Conservation (phyloP, 2,888 invertebrate species). For the Leptopilina drosophilae region DNA sequence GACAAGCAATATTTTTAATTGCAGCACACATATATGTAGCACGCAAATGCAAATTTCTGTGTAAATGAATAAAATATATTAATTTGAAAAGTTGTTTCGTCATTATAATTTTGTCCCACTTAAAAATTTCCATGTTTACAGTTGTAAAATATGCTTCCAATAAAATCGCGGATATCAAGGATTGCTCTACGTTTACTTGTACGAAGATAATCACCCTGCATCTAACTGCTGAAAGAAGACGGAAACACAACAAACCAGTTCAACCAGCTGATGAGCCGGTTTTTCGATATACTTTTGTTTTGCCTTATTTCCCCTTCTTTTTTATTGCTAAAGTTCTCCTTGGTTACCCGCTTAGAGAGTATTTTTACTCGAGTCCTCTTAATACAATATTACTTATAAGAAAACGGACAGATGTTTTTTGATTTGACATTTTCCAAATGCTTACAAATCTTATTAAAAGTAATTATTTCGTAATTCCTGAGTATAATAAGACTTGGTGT, state of each 20-base stretch:
- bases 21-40: too few relatives aligned
- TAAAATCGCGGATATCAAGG: slow-evolving; percentile 72
- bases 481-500: too few relatives aligned
- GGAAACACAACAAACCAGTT: slow-evolving; percentile 70
- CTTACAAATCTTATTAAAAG: too few relatives aligned
- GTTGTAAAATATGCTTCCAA: slow-evolving; percentile 56
- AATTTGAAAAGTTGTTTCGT: too few relatives aligned
- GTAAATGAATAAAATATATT: too few relatives aligned
- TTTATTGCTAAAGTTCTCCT: slow-evolving; percentile 40
- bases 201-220: slow-evolving; percentile 38
- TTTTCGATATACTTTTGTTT: slow-evolving; percentile 73
- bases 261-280: slow-evolving; percentile 76
- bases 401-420: too few relatives aligned
- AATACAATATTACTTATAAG: slow-evolving; percentile 51
- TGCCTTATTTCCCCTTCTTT: slow-evolving; percentile 64
- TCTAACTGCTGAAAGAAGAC: slow-evolving; percentile 50
- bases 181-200: slow-evolving; percentile 53
- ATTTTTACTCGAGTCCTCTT: slow-evolving; percentile 72
- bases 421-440: neutral
- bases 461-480: too few relatives aligned
- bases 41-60: too few relatives aligned
- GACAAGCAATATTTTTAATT: too few relatives aligned
- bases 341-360: slow-evolving; percentile 57
- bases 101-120: neutral
- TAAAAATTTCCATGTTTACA: neutral